Evolutionary conservation across 53 echinoderm and acorn worm species (phyloP).

Genomic region (Echinometra lucunter): DNA sequence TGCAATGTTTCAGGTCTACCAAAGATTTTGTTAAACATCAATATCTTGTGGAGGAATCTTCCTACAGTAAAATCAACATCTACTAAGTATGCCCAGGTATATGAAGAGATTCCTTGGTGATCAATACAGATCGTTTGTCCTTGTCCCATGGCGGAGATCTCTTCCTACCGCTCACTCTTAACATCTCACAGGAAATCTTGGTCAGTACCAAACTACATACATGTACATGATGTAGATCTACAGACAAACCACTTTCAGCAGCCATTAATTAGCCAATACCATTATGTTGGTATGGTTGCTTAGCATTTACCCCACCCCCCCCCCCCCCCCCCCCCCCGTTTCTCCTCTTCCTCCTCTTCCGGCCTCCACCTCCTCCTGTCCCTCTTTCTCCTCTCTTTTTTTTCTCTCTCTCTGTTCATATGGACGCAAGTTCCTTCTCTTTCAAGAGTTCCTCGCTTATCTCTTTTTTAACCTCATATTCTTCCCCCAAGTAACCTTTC

Average conservation of each 20-base stretch:
- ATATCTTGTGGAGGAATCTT: background rate
- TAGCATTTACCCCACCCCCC: background rate
- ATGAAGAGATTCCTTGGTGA: background rate
- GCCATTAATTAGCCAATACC: slow-evolving; percentile 35
- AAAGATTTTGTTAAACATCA: background rate
- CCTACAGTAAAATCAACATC: background rate
- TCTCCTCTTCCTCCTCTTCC: background rate
- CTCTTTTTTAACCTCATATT: background rate
- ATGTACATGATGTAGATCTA: no score
- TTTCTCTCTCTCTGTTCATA: no score
- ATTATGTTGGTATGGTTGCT: background rate
- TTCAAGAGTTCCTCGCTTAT: background rate
- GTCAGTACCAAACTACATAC: background rate
- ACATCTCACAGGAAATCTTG: slow-evolving; percentile 22
- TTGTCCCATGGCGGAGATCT: slow-evolving; percentile 27
- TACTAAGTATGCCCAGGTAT: background rate
- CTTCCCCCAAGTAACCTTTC: background rate
- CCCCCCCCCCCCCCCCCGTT: background rate
- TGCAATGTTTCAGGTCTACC: background rate
- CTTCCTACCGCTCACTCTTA: background rate
- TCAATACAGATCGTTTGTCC: slow-evolving; percentile 48
- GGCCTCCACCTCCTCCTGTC: no score
- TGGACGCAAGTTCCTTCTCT: no score
- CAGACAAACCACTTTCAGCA: background rate
- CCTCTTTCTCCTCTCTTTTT: no score